These are phyloP conservation scores for Drosophila diplacantha DNA, from an alignment of 2,888 invertebrate genomes.

Conservation along the genomic window DNA sequence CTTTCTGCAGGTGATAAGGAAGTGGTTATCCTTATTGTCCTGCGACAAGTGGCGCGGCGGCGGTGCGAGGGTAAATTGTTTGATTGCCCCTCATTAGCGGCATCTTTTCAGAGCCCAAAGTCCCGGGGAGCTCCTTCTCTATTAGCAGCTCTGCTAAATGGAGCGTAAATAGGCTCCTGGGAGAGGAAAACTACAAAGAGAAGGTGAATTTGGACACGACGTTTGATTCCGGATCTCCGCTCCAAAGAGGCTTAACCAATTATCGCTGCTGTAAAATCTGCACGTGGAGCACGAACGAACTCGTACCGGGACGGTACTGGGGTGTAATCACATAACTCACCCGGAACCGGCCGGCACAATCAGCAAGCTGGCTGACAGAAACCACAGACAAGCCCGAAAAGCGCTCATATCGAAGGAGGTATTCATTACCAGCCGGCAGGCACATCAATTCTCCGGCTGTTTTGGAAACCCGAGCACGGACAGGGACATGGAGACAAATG, in stretches of 20 bases:
- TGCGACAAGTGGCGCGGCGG: slow-evolving; percentile 24
- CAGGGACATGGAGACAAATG: slow-evolving; percentile 52
- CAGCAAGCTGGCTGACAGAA: slow-evolving; percentile 12
- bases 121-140: slow-evolving; percentile 10
- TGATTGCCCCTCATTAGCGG: slow-evolving; percentile 51
- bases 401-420: slow-evolving; percentile 51
- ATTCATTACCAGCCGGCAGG: slow-evolving; percentile 62
- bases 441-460: slow-evolving; percentile 59
- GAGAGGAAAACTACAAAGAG: not conserved
- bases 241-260: slow-evolving; percentile 8
- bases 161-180: slow-evolving; percentile 19
- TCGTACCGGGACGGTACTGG: not conserved
- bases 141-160: slow-evolving; percentile 25
- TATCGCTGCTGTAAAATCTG: slow-evolving; percentile 21
- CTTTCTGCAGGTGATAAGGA: slow-evolving; percentile 39
- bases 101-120: not conserved
- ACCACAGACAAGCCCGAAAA: slow-evolving; percentile 25
- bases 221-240: slow-evolving; percentile 6
- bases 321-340: slow-evolving; percentile 16
- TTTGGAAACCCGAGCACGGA: slow-evolving; percentile 37
- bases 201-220: not conserved
- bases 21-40: slow-evolving; percentile 41
- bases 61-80: slow-evolving; percentile 33
- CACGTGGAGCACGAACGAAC: slow-evolving; percentile 4
- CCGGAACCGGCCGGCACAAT: slow-evolving; percentile 5